Evolutionary conservation across 2,113 vertebrate genomes (phyloP).

Genomic region (Vidua macroura): DNA sequence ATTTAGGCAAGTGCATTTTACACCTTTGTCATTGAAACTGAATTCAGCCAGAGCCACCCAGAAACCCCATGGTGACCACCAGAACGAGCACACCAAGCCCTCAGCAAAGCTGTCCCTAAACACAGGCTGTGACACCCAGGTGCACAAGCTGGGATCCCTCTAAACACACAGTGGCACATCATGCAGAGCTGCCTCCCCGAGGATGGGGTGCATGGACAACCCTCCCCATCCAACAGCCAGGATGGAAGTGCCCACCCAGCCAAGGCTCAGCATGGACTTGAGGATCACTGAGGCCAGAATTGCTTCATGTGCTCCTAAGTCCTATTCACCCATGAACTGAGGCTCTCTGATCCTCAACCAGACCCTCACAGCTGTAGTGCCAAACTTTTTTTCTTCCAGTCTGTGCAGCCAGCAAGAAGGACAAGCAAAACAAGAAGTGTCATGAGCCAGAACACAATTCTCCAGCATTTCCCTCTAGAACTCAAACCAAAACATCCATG

Average conservation of each 20-base stretch:
- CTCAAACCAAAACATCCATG: background rate
- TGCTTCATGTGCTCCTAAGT: background rate
- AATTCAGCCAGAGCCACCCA: background rate
- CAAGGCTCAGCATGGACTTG: rapidly evolving
- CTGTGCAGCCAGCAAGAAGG: background rate
- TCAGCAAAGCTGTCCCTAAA: background rate
- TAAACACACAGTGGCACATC: rapidly evolving
- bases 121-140: background rate
- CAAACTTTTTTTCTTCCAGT: background rate
- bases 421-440: background rate
- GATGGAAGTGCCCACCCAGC: background rate
- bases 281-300: background rate
- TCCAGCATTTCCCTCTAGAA: background rate
- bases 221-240: background rate
- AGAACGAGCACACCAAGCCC: rapidly evolving
- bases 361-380: background rate
- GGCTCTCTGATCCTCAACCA: background rate
- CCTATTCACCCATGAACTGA: background rate
- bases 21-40: background rate
- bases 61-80: background rate
- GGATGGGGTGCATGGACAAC: rapidly evolving
- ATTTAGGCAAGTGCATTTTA: background rate
- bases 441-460: background rate
- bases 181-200: background rate
- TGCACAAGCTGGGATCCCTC: background rate